Conservation (phyloP, 2,113 vertebrate genomes). For the Empidonax traillii region DNA sequence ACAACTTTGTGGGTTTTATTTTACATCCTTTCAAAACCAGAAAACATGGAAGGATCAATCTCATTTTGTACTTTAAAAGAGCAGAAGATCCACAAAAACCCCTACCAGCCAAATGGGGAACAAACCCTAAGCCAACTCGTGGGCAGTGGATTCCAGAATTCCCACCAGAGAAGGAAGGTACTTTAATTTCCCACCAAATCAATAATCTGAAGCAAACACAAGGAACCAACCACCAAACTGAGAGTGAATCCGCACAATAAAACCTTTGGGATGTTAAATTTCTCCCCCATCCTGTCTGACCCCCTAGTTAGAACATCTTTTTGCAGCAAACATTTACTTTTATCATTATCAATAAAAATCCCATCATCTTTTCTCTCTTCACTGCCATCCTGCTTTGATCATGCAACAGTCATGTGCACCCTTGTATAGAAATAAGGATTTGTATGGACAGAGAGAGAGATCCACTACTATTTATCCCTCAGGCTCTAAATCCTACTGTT, state of each 20-base stretch:
- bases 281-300: not conserved
- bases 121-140: not conserved
- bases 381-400: not conserved
- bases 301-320: not conserved
- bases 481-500: not conserved
- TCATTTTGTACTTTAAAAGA: not conserved
- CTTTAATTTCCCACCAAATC: not conserved
- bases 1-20: not conserved
- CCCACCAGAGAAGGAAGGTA: not conserved
- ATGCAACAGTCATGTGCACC: fast-evolving
- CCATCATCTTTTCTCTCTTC: not conserved
- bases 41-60: not conserved
- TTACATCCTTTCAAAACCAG: not conserved
- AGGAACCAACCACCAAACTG: not conserved
- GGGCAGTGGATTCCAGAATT: not conserved
- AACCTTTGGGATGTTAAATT: not conserved
- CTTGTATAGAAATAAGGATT: fast-evolving
- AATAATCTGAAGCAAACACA: not conserved
- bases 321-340: not conserved
- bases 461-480: not conserved
- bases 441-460: not conserved
- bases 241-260: too few relatives aligned
- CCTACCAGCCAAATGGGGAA: not conserved
- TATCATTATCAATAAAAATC: not conserved
- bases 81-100: not conserved